Percentiles rank a stretch among this genome's conserved stretches.
Evolutionary conservation across 1,140 invertebrate genomes (phyloP).

Genomic region (Tetramorium parvispinum): DNA sequence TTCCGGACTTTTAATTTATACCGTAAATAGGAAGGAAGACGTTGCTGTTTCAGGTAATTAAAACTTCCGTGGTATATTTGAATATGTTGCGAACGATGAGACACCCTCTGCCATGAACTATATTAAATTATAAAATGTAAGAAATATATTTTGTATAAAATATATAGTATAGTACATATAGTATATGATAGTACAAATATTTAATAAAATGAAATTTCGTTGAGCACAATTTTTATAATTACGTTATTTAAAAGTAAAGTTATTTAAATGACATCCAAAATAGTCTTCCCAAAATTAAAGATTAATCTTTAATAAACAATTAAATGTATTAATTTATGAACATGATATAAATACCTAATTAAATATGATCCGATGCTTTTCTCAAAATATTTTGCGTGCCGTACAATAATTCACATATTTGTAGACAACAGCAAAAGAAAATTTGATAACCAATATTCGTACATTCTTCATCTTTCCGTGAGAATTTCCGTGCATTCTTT

Average conservation of each 20-base stretch:
- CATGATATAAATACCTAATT: neutral
- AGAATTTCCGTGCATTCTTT: slow-evolving; percentile 44
- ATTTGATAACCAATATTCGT: neutral
- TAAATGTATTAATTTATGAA: neutral
- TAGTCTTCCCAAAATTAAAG: neutral
- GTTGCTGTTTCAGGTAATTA: slow-evolving; percentile 60
- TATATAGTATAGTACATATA: neutral
- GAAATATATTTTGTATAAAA: slow-evolving; percentile 24
- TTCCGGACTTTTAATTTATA: neutral
- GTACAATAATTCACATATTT: neutral
- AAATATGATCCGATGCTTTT: neutral
- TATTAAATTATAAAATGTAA: neutral
- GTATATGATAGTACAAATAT: slow-evolving; percentile 26
- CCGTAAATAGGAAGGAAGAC: slow-evolving; percentile 33
- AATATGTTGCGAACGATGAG: slow-evolving; percentile 60
- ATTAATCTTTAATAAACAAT: neutral
- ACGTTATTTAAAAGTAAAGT: neutral
- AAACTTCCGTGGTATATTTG: slow-evolving; percentile 61
- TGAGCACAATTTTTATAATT: neutral
- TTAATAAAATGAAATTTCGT: slow-evolving; percentile 25
- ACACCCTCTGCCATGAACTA: neutral
- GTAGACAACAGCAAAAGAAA: neutral
- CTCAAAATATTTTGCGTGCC: neutral
- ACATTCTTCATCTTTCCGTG: neutral
- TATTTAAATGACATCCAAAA: neutral